Evolutionary conservation across 2,888 invertebrate species (phyloP).

Genomic region (Dolichomitus sp.): DNA sequence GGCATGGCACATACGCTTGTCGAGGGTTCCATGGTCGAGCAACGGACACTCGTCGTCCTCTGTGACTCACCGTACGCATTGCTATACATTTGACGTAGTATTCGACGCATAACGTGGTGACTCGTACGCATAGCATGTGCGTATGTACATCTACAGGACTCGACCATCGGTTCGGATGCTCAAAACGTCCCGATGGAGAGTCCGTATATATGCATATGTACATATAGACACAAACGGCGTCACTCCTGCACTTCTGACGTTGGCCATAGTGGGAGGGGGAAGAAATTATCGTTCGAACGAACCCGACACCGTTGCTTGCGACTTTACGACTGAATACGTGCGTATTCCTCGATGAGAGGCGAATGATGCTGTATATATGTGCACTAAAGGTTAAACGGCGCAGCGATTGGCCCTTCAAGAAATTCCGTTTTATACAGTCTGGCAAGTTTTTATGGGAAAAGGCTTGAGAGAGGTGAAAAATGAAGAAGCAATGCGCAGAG

Average conservation of each 20-base stretch:
- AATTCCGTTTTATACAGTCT: neutral
- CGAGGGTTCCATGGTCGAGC: conserved; percentile 57
- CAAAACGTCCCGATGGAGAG: conserved; percentile 29
- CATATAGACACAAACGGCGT: neutral
- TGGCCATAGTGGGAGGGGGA: neutral
- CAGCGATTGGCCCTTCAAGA: conserved; percentile 27
- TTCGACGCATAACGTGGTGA: neutral
- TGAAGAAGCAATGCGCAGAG: too few relatives aligned
- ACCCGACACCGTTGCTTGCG: conserved; percentile 63
- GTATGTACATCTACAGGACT: conserved; percentile 6
- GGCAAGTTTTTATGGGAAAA: too few relatives aligned
- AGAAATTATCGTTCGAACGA: conserved; percentile 53
- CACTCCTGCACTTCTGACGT: neutral
- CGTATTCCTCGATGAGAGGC: conserved; percentile 48
- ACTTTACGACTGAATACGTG: conserved; percentile 59
- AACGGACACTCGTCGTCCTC: conserved; percentile 56
- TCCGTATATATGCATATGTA: neutral
- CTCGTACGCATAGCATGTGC: conserved; percentile 19
- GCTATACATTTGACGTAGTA: conserved; percentile 29
- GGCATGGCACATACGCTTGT: conserved; percentile 31
- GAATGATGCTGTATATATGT: conserved; percentile 13
- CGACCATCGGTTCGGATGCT: conserved; percentile 36
- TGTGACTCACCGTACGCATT: conserved; percentile 61
- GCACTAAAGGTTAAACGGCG: neutral
- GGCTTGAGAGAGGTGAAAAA: too few relatives aligned